These are phyloP conservation scores for Drosophila siamana DNA, from an alignment of 2,888 invertebrate genomes.

Conservation along the genomic window DNA sequence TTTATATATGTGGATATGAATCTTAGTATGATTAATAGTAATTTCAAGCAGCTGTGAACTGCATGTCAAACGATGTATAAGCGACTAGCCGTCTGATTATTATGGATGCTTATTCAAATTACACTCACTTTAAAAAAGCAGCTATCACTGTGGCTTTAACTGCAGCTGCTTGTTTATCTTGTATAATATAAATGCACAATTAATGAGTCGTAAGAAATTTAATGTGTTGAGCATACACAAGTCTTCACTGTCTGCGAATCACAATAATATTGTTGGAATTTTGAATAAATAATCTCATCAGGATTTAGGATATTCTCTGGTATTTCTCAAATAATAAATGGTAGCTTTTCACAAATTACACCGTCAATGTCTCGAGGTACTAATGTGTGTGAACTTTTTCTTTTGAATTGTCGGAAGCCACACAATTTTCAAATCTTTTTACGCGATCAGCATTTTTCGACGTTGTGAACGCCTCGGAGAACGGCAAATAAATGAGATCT, in stretches of 20 bases:
- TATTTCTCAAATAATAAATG: not conserved
- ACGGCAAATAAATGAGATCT: conserved; percentile 85
- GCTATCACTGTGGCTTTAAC: conserved; percentile 23
- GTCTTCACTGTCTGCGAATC: conserved; percentile 9
- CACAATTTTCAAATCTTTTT: conserved; percentile 3
- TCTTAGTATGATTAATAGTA: conserved; percentile 26
- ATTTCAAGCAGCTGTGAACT: conserved; percentile 50
- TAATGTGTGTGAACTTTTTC: not conserved
- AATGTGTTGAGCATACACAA: conserved; percentile 29
- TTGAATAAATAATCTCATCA: not conserved
- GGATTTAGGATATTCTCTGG: not conserved
- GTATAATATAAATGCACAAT: conserved; percentile 34
- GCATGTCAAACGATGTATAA: conserved; percentile 48
- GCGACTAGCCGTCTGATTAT: conserved; percentile 3
- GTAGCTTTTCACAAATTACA: conserved; percentile 27
- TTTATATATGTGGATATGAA: conserved; percentile 20
- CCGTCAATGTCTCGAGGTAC: not conserved
- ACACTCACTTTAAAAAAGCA: conserved; percentile 68
- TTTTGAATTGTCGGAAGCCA: not conserved
- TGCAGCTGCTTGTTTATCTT: conserved; percentile 42
- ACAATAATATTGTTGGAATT: not conserved
- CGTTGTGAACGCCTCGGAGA: conserved; percentile 83
- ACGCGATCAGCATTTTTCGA: conserved; percentile 54
- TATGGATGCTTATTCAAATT: conserved; percentile 60
- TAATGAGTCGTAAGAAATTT: conserved; percentile 17